Percentiles rank a stretch among this genome's conserved stretches.
phyloP scores from a whole-genome alignment of 2,113 vertebrate species.

The Chroicocephalus ridibundus region DNA sequence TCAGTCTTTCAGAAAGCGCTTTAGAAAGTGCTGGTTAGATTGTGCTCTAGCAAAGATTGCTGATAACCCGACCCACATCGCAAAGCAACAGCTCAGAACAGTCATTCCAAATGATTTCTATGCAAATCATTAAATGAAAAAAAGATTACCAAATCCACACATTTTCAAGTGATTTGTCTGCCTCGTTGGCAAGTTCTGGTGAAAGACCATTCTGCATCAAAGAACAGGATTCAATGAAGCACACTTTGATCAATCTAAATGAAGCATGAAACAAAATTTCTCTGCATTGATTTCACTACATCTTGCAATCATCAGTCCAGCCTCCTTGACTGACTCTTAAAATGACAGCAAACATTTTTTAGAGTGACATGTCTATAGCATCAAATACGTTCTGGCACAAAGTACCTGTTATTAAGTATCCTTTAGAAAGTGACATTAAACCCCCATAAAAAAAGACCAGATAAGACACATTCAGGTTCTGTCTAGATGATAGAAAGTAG shows the following conservation, averaged over 20 bases:
- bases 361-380: background rate
- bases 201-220: background rate
- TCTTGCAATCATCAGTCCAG: slow-evolving; percentile 42
- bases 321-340: slow-evolving; percentile 26
- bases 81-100: background rate
- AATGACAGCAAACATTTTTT: slow-evolving; percentile 32
- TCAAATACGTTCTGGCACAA: background rate
- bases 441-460: background rate
- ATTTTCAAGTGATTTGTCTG: slow-evolving; percentile 1
- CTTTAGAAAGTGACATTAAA: background rate
- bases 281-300: slow-evolving; percentile 36
- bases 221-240: background rate
- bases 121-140: background rate
- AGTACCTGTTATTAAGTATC: background rate
- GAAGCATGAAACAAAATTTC: slow-evolving; percentile 36
- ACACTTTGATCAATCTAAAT: slow-evolving; percentile 6
- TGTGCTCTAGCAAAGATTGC: background rate
- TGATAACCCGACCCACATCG: background rate
- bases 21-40: background rate
- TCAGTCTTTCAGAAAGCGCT: background rate
- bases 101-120: background rate
- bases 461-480: background rate
- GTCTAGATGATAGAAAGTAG: background rate
- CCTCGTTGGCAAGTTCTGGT: background rate
- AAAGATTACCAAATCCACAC: background rate